Percentiles rank a stretch among this genome's conserved stretches.
Conservation (phyloP, 2,888 invertebrate species). For the Onthophagus sagittarius region DNA sequence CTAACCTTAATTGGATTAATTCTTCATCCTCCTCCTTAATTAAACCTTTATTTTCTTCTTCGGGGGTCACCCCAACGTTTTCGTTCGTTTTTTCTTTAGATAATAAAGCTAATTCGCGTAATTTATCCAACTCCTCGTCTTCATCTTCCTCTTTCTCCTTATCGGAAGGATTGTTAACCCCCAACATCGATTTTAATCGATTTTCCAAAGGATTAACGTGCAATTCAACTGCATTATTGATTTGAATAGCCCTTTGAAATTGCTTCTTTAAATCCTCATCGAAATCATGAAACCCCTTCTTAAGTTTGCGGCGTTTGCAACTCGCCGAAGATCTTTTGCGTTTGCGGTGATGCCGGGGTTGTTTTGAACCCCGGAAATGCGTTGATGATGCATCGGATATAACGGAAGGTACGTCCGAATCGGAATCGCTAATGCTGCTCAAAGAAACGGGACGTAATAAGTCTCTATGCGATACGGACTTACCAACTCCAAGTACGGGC, state of each 20-base stretch:
- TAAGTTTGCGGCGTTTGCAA: background rate
- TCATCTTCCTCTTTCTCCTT: slow-evolving; percentile 26
- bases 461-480: slow-evolving; percentile 44
- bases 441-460: slow-evolving; percentile 48
- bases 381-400: background rate
- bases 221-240: slow-evolving; percentile 35
- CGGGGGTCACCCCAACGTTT: slow-evolving; percentile 46
- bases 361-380: background rate
- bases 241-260: slow-evolving; percentile 53
- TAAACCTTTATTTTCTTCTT: slow-evolving; percentile 19
- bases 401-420: slow-evolving; percentile 8
- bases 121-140: slow-evolving; percentile 27
- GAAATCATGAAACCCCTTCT: slow-evolving; percentile 18
- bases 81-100: slow-evolving; percentile 46
- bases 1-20: slow-evolving; percentile 59
- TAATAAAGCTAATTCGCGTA: slow-evolving; percentile 27
- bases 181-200: slow-evolving; percentile 41
- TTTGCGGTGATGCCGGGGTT: background rate
- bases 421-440: slow-evolving; percentile 44
- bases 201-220: slow-evolving; percentile 40
- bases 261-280: slow-evolving; percentile 32
- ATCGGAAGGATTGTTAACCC: slow-evolving; percentile 20
- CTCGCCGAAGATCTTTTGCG: background rate
- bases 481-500: slow-evolving; percentile 35
- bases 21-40: slow-evolving; percentile 47